phyloP scores from a whole-genome alignment of 2,888 invertebrate genomes.

The Dysmachus trigonus region DNA sequence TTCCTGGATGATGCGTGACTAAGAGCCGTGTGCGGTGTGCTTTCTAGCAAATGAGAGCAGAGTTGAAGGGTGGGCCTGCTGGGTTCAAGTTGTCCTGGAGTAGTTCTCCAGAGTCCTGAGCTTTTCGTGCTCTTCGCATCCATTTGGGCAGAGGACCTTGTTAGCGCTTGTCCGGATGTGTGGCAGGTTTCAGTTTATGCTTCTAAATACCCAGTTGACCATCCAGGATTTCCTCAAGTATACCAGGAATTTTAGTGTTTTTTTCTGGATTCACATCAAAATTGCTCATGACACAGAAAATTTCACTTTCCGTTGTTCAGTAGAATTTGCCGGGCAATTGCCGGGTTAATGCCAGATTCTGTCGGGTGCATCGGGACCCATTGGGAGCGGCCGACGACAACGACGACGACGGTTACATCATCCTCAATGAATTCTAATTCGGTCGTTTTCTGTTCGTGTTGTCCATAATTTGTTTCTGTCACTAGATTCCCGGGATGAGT shows the following conservation, averaged over 20 bases:
- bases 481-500: constrained; percentile 17
- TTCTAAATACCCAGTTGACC: background rate
- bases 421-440: background rate
- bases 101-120: background rate
- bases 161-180: background rate
- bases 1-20: constrained; percentile 24
- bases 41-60: constrained; percentile 20
- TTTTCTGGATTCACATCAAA: background rate
- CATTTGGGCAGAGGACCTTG: background rate
- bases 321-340: background rate
- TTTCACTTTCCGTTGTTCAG: background rate
- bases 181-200: background rate
- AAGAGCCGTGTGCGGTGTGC: constrained; percentile 18
- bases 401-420: background rate
- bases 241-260: background rate
- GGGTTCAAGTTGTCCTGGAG: constrained; percentile 7
- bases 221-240: background rate
- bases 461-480: constrained; percentile 43
- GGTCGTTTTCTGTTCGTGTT: constrained; percentile 17
- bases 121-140: background rate
- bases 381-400: background rate
- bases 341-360: background rate
- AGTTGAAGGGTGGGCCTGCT: background rate
- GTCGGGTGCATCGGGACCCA: background rate
- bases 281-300: background rate